Percentiles rank a stretch among this genome's conserved stretches.
These are phyloP conservation scores for Tenthredo amoena DNA, from an alignment of 2,888 invertebrate genomes.

Conservation along the genomic window DNA sequence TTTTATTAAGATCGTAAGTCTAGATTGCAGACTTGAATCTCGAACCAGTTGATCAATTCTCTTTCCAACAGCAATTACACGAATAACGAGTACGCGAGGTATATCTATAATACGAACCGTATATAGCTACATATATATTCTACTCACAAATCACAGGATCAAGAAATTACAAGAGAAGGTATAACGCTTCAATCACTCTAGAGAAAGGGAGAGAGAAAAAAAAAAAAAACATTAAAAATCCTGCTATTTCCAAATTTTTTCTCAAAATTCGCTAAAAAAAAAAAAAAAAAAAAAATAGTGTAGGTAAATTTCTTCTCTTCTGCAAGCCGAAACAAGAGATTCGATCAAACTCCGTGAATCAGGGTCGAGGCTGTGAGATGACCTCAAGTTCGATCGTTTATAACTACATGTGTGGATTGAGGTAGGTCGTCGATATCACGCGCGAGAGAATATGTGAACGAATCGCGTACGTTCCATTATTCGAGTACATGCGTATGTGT, in stretches of 20 bases:
- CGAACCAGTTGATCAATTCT: background rate
- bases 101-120: background rate
- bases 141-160: conserved; percentile 35
- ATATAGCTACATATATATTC: background rate
- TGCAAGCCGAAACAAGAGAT: background rate
- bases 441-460: background rate
- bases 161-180: background rate
- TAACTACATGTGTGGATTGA: background rate
- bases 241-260: background rate
- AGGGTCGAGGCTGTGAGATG: conserved; percentile 10
- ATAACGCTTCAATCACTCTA: conserved; percentile 12
- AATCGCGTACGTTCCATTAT: background rate
- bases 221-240: background rate
- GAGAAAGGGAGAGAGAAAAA: background rate
- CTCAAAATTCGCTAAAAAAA: background rate
- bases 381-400: conserved; percentile 13
- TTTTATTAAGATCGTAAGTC: background rate
- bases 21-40: background rate
- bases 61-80: conserved; percentile 3
- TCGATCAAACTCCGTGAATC: background rate
- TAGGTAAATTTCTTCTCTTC: too few species aligned
- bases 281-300: background rate
- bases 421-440: conserved; percentile 1
- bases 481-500: background rate
- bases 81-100: conserved; percentile 3